Conservation (phyloP, 2,888 invertebrate genomes). For the Caenorhabditis imperialis region DNA sequence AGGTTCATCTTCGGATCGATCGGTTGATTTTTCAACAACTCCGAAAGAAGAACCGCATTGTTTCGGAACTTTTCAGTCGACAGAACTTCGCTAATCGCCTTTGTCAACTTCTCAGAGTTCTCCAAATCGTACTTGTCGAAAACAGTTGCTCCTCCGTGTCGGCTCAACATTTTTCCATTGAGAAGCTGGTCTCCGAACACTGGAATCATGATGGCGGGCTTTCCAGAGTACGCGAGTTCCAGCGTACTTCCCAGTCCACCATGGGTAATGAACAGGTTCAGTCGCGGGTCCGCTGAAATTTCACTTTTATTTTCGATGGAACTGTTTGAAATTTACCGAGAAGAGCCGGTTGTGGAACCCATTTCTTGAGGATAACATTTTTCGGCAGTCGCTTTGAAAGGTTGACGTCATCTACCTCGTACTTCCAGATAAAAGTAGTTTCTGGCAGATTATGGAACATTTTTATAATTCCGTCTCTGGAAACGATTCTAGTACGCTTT, state of each 20-base stretch:
- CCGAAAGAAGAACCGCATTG: constrained; percentile 6
- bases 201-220: constrained; percentile 35
- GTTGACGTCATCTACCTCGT: constrained; percentile 26
- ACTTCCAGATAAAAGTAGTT: constrained; percentile 48
- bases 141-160: constrained; percentile 35
- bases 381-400: constrained; percentile 22
- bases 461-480: constrained; percentile 19
- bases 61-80: not conserved
- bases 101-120: not conserved
- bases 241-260: constrained; percentile 37
- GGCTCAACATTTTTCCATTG: constrained; percentile 30
- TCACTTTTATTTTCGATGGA: not conserved
- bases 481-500: not conserved
- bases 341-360: constrained; percentile 37
- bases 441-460: constrained; percentile 30
- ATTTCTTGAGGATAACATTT: constrained; percentile 36
- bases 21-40: constrained; percentile 27
- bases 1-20: constrained; percentile 34
- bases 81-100: constrained; percentile 1
- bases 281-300: constrained; percentile 16
- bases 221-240: constrained; percentile 36
- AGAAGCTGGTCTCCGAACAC: constrained; percentile 32
- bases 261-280: constrained; percentile 34
- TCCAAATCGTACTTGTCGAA: constrained; percentile 24
- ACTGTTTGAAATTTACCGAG: not conserved